Evolutionary conservation across 2,888 invertebrate species (phyloP), one percentile per base, ranked within the genome.

Genomic region (Anoplius nigerrimus): DNA sequence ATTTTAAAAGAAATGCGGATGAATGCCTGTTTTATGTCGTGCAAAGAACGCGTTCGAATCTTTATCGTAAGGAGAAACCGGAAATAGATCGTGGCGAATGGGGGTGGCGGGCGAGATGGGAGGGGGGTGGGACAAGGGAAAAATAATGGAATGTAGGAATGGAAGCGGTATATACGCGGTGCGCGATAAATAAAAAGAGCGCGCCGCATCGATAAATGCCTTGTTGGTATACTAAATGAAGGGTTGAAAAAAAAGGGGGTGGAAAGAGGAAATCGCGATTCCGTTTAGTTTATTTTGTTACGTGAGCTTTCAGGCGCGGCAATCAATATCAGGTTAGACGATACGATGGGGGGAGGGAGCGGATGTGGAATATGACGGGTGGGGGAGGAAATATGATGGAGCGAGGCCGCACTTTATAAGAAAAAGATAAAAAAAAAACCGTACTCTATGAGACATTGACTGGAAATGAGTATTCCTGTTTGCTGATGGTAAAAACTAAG

Each of bases 391-490:
- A 58, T 61, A 64, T 54, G 42, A 72, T 70, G 43, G 62, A 64
- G 53, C 69, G 68, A 77, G 75, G 74, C 73, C 79, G 79, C 76
- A 79, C 74, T 78, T 66, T 71, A 69, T 74, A 76, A n/a, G n/a
- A n/a, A n/a, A n/a, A n/a, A n/a, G n/a, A n/a, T n/a, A n/a, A n/a
- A n/a, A n/a, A n/a, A n/a, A n/a, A n/a, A n/a, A 82, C 76, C 79
- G 81, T 84, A 82, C 79, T 84, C 73, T 78, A 75, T 71, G 78
- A 80, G 79, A 82, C 67, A 82, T 67, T 83, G 83, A 86, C 85
- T 86, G 85, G 84, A 84, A 80, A 84, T 73, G 82, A 87, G 86
- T 86, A 86, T 87, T 87, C 84, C 84, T 84, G 80, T 80, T 83
- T 78, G 82, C 78, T 77, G 77, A 82, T 71, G 78, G 67, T 81